A percentile compares a stretch with the other conserved stretches of the same genome.
Conservation (phyloP, 2,888 invertebrate species). For the Pyrochroa serraticornis region DNA sequence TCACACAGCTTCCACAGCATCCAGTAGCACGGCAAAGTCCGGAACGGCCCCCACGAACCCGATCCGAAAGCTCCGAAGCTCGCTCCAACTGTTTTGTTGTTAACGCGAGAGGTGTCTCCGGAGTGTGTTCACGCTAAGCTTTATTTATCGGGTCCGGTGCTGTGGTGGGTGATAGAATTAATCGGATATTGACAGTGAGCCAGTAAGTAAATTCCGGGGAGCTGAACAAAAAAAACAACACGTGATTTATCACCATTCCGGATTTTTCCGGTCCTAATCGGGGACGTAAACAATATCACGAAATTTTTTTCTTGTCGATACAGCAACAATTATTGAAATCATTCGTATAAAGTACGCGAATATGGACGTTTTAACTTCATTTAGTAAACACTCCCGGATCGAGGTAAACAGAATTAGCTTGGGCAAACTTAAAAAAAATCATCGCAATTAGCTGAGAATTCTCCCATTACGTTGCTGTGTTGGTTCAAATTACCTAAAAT, state of each 20-base stretch:
- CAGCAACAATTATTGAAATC: background rate
- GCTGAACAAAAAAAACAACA: slow-evolving; percentile 12
- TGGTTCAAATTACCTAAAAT: too few relatives aligned
- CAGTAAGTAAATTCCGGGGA: slow-evolving; percentile 17
- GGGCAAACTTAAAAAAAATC: background rate
- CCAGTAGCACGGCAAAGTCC: slow-evolving; percentile 41
- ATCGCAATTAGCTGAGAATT: too few relatives aligned
- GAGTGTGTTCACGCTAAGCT: background rate
- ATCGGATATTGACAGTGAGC: slow-evolving; percentile 17
- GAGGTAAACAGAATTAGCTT: background rate
- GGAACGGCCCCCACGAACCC: slow-evolving; percentile 21
- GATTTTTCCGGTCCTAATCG: background rate
- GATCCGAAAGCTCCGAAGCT: slow-evolving; percentile 5
- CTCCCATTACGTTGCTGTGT: background rate
- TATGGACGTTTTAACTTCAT: background rate
- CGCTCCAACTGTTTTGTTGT: slow-evolving; percentile 2
- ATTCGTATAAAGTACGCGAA: background rate
- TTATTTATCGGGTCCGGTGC: slow-evolving; percentile 4
- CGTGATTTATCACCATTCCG: slow-evolving; percentile 18
- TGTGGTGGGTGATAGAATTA: slow-evolving; percentile 10
- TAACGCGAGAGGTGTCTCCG: slow-evolving; percentile 21
- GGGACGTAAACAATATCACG: background rate
- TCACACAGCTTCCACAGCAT: slow-evolving; percentile 33
- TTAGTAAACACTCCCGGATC: background rate
- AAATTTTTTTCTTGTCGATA: background rate